phyloP scores from a whole-genome alignment of 2,888 invertebrate species.

The Nemotelus pantherinus region DNA sequence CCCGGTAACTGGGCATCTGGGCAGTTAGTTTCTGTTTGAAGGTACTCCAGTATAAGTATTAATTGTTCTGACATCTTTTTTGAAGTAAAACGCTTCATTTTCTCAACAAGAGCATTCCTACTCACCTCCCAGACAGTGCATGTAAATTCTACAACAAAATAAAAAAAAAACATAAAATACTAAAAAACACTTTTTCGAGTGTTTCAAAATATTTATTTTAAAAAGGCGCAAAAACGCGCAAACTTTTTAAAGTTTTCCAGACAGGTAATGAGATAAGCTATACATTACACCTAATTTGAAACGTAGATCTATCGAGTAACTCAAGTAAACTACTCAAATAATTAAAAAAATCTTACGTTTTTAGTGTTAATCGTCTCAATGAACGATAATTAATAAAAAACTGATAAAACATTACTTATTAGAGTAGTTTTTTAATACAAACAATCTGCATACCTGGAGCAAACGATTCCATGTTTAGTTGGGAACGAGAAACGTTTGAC shows the following conservation, averaged over 20 bases:
- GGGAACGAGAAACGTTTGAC: neutral
- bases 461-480: neutral
- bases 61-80: too few relatives aligned
- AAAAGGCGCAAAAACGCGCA: neutral
- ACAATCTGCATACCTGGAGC: neutral
- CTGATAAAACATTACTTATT: conserved; percentile 3
- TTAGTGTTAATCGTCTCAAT: neutral
- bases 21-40: too few relatives aligned
- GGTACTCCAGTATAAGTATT: too few relatives aligned
- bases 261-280: neutral
- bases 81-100: too few relatives aligned
- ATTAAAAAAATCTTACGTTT: neutral
- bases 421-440: neutral
- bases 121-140: too few relatives aligned
- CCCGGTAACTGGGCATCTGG: too few relatives aligned
- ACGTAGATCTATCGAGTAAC: neutral
- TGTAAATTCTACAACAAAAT: too few relatives aligned
- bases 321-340: neutral
- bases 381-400: neutral
- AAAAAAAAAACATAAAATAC: neutral
- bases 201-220: neutral
- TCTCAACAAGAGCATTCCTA: too few relatives aligned
- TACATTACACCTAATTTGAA: neutral
- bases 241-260: neutral
- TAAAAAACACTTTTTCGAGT: neutral